Percentiles rank a stretch among this genome's conserved stretches.
These are phyloP conservation scores for Ptychochromis oligacanthus DNA, from an alignment of 2,113 vertebrate genomes.

Conservation along the genomic window DNA sequence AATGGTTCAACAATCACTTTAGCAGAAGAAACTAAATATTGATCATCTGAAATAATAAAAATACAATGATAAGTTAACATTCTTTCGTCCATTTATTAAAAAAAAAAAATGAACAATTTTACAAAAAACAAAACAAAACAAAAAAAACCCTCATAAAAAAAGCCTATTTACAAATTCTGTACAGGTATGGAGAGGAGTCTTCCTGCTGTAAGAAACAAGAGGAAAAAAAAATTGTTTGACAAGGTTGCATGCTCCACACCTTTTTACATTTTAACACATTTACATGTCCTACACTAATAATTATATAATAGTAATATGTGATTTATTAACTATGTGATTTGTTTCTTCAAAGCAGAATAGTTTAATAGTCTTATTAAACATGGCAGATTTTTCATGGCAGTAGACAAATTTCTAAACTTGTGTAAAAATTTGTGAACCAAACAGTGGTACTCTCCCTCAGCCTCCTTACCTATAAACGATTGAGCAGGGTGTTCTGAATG, in stretches of 20 bases:
- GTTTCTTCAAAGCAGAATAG: neutral
- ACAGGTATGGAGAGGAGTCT: conserved; percentile 60
- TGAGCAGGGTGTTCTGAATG: conserved; percentile 83
- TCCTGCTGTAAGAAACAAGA: conserved; percentile 72
- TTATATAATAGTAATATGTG: rapidly evolving
- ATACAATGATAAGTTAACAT: conserved; percentile 73
- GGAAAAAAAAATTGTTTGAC: neutral
- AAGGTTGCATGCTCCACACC: neutral
- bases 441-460: neutral
- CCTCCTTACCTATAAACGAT: conserved; percentile 82
- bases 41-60: conserved; percentile 36
- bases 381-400: too few relatives aligned
- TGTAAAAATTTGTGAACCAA: neutral
- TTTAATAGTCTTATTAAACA: too few relatives aligned
- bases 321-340: too few relatives aligned
- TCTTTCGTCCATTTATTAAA: conserved; percentile 37
- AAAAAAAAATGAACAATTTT: conserved; percentile 32
- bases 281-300: too few relatives aligned
- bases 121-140: conserved; percentile 29
- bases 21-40: neutral
- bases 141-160: neutral
- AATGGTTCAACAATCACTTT: conserved; percentile 10
- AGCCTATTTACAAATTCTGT: conserved; percentile 80
- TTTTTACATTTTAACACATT: neutral
- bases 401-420: neutral